Percentiles rank a stretch among this genome's conserved stretches.
These are phyloP conservation scores for Hoplodrina ambigua DNA, from an alignment of 2,888 invertebrate genomes.

Conservation along the genomic window DNA sequence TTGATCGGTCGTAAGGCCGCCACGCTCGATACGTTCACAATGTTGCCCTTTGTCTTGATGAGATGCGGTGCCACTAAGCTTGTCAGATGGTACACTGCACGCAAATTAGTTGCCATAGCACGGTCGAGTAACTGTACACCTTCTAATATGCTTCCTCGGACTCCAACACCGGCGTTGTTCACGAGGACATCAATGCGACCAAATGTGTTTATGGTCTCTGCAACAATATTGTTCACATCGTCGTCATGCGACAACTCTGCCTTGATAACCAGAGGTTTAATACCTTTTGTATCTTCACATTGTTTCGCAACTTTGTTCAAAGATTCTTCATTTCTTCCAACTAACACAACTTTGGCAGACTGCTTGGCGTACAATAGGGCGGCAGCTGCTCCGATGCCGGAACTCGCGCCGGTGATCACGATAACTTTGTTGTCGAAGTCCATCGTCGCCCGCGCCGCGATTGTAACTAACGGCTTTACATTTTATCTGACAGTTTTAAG, in stretches of 20 bases:
- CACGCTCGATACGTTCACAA: constrained; percentile 98
- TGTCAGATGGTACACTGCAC: constrained; percentile 94
- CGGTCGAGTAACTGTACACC: constrained; percentile 96
- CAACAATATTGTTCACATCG: constrained; percentile 92
- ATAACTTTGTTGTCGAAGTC: constrained; percentile 91
- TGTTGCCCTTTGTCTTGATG: constrained; percentile 94
- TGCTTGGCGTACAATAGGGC: constrained; percentile 92
- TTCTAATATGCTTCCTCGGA: constrained; percentile 94
- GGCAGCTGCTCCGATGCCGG: constrained; percentile 93
- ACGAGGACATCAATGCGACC: constrained; percentile 94
- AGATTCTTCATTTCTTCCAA: constrained; percentile 93
- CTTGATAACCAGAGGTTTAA: constrained; percentile 90
- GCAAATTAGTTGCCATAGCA: constrained; percentile 95
- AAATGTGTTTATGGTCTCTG: constrained; percentile 92
- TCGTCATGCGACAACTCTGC: constrained; percentile 92
- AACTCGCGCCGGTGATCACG: constrained; percentile 93
- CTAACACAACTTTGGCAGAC: constrained; percentile 92
- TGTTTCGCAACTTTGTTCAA: constrained; percentile 91
- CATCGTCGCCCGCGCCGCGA: constrained; percentile 77
- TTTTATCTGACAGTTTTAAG: constrained; percentile 46
- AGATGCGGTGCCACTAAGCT: constrained; percentile 95
- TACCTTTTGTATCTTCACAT: constrained; percentile 85
- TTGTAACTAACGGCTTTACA: constrained; percentile 60
- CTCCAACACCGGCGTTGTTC: constrained; percentile 96
- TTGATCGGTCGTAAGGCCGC: constrained; percentile 92